Base-by-base conservation (phyloP, 2,113 vertebrate species). In the Alouatta palliata region DNA sequence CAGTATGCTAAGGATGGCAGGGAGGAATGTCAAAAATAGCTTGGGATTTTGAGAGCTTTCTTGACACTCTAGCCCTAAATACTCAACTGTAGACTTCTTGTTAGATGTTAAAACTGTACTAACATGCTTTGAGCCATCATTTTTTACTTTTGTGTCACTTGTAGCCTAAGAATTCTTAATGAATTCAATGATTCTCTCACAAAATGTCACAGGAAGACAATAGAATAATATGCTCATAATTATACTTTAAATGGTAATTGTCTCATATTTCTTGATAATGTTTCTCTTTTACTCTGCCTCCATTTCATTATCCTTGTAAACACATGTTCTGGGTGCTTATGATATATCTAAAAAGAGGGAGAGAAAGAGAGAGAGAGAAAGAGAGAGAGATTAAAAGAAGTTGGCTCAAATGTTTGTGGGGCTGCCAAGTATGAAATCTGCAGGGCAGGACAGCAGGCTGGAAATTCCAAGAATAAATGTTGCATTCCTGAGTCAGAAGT, bases 181-280 rank as follows among this genome's bases (percentile, higher is more conserved):
- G 17, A 27, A 61, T 88, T 61, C 64, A 91, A 75, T 37, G 91
- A 68, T 58, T 66, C 54, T 94, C 54, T 95, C 66, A 25, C 8
- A 84, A 30, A 93, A 10, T 45, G 37, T 75, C 17, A 49, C 17
- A 85, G 85, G 37, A 75, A 75, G 35, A 17, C 70, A 95, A 70
- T 32, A 43, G n/a, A 86, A 83, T 49, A 88, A 76, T 80, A 75
- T 81, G 35, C 49, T 84, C 47, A 71, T 81, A 85, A 88, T 91
- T 93, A 30, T 17, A 68, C 6, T 93, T 80, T 64, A 80, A 92
- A 68, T 85, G 54, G 23, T 80, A 84, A 96, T 90, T 95, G 23
- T 82, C 47, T 95, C 35, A 68, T 70, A 84, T 87, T 95, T 91
- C 30, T 93, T 68, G 21, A 76, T 80, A 80, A 45, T 80, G 19